Evolutionary conservation across 2,797 vertebrate species (phyloP), one percentile per base, ranked within the genome.

Genomic region (Lindbergichthys nudifrons): DNA sequence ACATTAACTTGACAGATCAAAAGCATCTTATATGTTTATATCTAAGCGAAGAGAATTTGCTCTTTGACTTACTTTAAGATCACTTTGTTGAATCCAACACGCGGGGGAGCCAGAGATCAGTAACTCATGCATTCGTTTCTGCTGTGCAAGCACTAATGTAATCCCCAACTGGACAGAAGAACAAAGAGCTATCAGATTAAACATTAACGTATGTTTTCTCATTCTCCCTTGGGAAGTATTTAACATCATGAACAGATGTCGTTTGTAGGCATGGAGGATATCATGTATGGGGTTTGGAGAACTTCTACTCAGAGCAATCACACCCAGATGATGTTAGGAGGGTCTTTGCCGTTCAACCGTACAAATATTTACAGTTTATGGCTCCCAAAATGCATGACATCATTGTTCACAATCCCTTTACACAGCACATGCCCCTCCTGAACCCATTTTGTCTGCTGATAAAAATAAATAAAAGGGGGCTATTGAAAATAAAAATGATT

Each of bases 371-470:
- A 42, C 23, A 77, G 12, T 83, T 88, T 79, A 83, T 81, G 51
- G 56, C 18, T 85, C 80, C 67, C 86, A 80, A 63, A 80, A 26
- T 53, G 54, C 50, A 76, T 90, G 69, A 89, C 75, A 86, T 88
- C 82, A 87, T 70, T 4, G 2, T 50, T 66, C 50, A 70, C 26
- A 12, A 8, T 65, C 51, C 63, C 36, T 42, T 50, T 45, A 50
- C 19, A 53, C 51, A 51, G 30, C 53, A 45, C 16, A 70, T n/a
- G 15, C 6, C 3, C 21, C 62, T 56, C 51, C 26, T 18, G 26
- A 65, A 65, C 8, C 15, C 67, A 52, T 26, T 3, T 43, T 66
- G 66, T 54, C 46, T 18, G 3, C 43, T 26, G 14, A 48, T 47
- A 43, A 62, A 65, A 54, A 36, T 21, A 10, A 42, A 73, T 59